Percentiles rank a stretch among this genome's conserved stretches.
Conservation (phyloP, 2,797 vertebrate species). For the Danionella dracula region DNA sequence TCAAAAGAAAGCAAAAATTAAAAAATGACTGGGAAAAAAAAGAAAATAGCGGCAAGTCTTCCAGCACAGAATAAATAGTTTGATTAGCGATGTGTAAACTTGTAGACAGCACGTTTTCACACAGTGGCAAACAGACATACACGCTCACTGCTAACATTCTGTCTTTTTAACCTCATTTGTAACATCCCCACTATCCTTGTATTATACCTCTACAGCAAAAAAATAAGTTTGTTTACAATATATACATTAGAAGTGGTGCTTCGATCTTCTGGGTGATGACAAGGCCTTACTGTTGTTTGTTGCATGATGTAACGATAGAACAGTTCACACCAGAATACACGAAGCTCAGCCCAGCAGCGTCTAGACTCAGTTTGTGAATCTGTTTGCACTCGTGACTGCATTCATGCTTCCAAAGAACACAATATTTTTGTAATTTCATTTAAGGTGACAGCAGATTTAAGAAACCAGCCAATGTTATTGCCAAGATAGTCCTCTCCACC, state of each 20-base stretch:
- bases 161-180: slow-evolving; percentile 56
- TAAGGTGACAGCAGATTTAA: slow-evolving; percentile 26
- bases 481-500: slow-evolving; percentile 34
- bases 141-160: slow-evolving; percentile 48
- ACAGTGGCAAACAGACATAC: slow-evolving; percentile 62
- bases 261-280: slow-evolving; percentile 53
- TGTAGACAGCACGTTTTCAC: slow-evolving; percentile 75
- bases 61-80: slow-evolving; percentile 68
- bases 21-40: slow-evolving; percentile 68
- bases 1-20: slow-evolving; percentile 66
- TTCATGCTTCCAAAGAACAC: slow-evolving; percentile 18
- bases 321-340: slow-evolving; percentile 25
- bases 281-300: slow-evolving; percentile 47
- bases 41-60: slow-evolving; percentile 46
- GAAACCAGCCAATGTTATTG: slow-evolving; percentile 48
- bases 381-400: slow-evolving; percentile 32
- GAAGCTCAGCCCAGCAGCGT: slow-evolving; percentile 20
- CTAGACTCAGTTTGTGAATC: slow-evolving; percentile 10
- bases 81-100: slow-evolving; percentile 72
- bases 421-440: slow-evolving; percentile 17
- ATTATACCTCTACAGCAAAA: slow-evolving; percentile 81
- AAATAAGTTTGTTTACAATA: slow-evolving; percentile 81
- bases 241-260: slow-evolving; percentile 73
- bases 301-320: slow-evolving; percentile 46
- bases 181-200: slow-evolving; percentile 60